Conservation (phyloP, 2,888 invertebrate genomes). For the Bellardia pandia region DNA sequence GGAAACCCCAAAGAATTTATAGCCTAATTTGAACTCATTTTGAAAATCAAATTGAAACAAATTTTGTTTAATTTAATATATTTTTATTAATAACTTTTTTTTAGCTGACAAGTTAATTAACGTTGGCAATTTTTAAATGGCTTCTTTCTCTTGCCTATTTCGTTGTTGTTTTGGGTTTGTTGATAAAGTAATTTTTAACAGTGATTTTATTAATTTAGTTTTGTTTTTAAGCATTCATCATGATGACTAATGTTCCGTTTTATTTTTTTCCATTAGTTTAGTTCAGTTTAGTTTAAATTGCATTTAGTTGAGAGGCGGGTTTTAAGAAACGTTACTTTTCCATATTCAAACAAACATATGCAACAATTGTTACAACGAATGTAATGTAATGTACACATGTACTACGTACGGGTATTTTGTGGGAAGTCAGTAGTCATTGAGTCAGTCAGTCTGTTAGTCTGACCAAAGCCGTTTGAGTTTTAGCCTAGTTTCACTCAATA, state of each 20-base stretch:
- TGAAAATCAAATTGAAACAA: too few relatives aligned
- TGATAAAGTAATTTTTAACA: neutral
- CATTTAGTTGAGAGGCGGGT: neutral
- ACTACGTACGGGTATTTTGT: neutral
- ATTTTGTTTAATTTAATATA: too few relatives aligned
- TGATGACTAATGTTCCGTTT: conserved; percentile 6
- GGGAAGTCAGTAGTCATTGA: neutral
- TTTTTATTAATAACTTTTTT: neutral
- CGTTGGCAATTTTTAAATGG: neutral
- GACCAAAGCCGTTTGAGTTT: conserved; percentile 23
- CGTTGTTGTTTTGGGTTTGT: neutral
- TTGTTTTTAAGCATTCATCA: neutral
- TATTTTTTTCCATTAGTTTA: conserved; percentile 1
- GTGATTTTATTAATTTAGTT: neutral
- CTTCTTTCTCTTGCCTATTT: neutral
- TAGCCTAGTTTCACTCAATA: conserved; percentile 56
- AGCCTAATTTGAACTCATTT: too few relatives aligned
- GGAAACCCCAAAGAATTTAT: too few relatives aligned
- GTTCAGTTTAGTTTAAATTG: too few relatives aligned
- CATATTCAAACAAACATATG: too few relatives aligned
- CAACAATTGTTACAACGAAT: too few relatives aligned
- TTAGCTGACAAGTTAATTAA: conserved; percentile 2
- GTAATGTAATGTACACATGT: too few relatives aligned
- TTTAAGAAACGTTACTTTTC: neutral
- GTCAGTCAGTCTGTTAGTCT: neutral